phyloP scores from a whole-genome alignment of 2,888 invertebrate species.

The Neoaliturus tenellus region DNA sequence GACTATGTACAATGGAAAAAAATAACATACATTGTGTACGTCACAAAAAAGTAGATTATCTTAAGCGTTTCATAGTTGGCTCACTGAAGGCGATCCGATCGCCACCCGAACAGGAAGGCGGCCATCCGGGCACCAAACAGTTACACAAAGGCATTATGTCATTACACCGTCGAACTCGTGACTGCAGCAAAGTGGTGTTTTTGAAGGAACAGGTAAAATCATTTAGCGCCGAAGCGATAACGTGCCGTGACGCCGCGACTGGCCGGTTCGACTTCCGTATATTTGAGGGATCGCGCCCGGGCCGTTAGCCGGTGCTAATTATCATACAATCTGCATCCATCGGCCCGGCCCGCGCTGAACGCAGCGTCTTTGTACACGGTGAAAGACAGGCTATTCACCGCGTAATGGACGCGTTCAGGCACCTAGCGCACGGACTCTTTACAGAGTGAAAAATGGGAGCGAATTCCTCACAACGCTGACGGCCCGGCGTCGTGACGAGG shows the following conservation, averaged over 20 bases:
- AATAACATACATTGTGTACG: too few species aligned
- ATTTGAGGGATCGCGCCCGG: background rate
- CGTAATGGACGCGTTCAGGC: conserved; percentile 8
- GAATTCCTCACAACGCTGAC: conserved; percentile 21
- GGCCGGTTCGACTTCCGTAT: conserved; percentile 31
- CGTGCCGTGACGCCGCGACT: background rate
- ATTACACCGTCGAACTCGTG: background rate
- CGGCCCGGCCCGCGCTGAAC: background rate
- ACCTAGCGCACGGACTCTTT: conserved; percentile 12
- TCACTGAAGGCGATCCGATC: too few species aligned
- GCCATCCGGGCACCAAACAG: background rate
- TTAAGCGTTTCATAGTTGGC: too few species aligned
- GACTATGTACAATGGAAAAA: too few species aligned
- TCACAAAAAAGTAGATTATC: too few species aligned
- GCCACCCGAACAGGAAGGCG: background rate
- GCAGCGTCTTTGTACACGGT: background rate
- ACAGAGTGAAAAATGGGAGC: conserved; percentile 44
- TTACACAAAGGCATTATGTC: background rate
- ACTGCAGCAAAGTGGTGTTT: background rate
- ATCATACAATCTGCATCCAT: conserved; percentile 13
- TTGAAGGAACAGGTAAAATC: conserved; percentile 41
- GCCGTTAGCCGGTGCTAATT: conserved; percentile 22
- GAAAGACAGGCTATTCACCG: conserved; percentile 15
- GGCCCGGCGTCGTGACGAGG: conserved; percentile 13
- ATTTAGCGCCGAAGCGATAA: conserved; percentile 40